phyloP scores from a whole-genome alignment of 2,797 vertebrate genomes.

The Lacerta bilineata region DNA sequence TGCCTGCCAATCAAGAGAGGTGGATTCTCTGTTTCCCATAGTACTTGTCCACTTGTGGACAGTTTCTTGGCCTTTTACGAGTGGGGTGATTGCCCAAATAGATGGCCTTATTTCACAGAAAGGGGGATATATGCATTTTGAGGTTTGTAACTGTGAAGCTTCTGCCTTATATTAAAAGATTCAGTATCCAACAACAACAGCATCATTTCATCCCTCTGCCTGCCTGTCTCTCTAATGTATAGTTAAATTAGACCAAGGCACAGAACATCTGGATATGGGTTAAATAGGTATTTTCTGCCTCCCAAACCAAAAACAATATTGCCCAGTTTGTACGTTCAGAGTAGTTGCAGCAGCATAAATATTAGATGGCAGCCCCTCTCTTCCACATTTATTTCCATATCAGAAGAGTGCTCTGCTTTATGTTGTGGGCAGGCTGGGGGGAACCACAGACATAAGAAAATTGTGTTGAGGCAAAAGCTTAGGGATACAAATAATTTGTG shows the following conservation, averaged over 20 bases:
- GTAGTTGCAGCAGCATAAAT: not conserved
- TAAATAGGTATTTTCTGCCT: not conserved
- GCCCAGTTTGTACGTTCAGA: not conserved
- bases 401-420: not conserved
- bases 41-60: not conserved
- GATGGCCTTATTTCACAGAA: not conserved
- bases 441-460: not conserved
- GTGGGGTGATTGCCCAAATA: not conserved
- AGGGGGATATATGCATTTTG: not conserved
- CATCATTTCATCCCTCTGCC: not conserved
- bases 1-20: not conserved
- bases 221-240: not conserved
- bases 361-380: not conserved
- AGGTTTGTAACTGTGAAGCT: not conserved
- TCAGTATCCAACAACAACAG: not conserved
- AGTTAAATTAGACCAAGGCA: not conserved
- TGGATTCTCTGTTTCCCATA: no score
- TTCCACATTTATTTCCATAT: not conserved
- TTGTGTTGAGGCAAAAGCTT: not conserved
- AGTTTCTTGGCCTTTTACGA: not conserved
- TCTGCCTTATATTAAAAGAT: not conserved
- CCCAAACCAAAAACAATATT: not conserved
- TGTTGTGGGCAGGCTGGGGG: not conserved
- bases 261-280: not conserved
- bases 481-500: not conserved